phyloP scores from a whole-genome alignment of 2,113 vertebrate species.

The Colistium nudipinnis region DNA sequence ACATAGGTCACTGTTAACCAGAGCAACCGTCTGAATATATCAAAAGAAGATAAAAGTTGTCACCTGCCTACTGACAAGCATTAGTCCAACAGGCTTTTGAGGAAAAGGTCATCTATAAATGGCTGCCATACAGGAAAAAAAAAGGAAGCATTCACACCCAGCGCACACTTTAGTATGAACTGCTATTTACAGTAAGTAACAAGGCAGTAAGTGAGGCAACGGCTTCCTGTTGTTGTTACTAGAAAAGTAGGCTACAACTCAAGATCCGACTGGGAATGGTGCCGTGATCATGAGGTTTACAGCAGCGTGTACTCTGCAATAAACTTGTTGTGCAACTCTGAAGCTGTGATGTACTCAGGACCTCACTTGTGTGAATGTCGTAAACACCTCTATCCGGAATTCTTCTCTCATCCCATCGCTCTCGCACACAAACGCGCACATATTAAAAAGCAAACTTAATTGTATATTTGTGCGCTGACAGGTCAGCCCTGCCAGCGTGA shows the following conservation, averaged over 20 bases:
- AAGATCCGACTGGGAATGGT: constrained; percentile 26
- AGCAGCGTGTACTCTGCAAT: constrained; percentile 10
- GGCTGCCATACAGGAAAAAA: background rate
- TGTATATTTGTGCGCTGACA: constrained; percentile 37
- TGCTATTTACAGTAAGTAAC: constrained; percentile 2
- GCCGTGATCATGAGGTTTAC: constrained; percentile 21
- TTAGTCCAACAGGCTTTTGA: background rate
- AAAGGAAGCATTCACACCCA: background rate
- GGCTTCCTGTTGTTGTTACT: constrained; percentile 14
- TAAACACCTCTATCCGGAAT: constrained; percentile 21
- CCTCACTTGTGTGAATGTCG: constrained; percentile 26
- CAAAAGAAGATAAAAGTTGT: background rate
- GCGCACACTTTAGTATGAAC: constrained; percentile 6
- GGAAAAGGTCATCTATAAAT: background rate
- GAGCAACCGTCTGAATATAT: background rate
- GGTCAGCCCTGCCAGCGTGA: constrained; percentile 25
- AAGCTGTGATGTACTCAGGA: constrained; percentile 32
- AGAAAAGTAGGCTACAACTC: constrained; percentile 25
- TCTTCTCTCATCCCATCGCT: background rate
- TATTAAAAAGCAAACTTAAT: constrained; percentile 17
- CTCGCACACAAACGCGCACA: background rate
- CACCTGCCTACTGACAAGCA: background rate
- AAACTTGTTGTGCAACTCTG: constrained; percentile 32
- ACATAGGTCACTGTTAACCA: background rate
- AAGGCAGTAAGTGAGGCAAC: too few species aligned